Percentiles rank a stretch among this genome's conserved stretches.
Evolutionary conservation across 1,140 invertebrate genomes (phyloP).

Genomic region (Drosophila erecta): DNA sequence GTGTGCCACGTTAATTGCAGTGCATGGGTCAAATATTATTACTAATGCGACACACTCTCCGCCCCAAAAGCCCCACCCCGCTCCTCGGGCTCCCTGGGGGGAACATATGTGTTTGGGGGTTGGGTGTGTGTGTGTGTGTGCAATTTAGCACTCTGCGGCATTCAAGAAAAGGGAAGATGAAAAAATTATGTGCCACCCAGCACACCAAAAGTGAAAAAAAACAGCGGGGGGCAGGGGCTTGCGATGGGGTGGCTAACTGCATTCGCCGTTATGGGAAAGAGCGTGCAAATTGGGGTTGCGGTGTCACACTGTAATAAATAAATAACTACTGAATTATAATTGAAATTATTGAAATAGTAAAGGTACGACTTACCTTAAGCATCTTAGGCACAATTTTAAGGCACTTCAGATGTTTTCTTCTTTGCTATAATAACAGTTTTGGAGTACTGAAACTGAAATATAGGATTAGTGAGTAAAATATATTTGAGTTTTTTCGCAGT

Average conservation of each 20-base stretch:
- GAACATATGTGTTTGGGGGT: constrained; percentile 46
- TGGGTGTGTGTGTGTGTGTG: constrained; percentile 43
- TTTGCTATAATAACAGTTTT: too few relatives aligned
- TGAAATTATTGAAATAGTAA: too few relatives aligned
- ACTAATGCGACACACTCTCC: constrained; percentile 50
- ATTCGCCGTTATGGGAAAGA: constrained; percentile 69
- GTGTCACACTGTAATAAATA: neutral
- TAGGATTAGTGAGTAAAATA: too few relatives aligned
- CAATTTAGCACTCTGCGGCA: constrained; percentile 74
- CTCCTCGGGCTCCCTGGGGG: constrained; percentile 27
- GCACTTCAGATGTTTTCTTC: too few relatives aligned
- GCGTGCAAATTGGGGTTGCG: constrained; percentile 79
- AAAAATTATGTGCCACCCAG: constrained; percentile 33
- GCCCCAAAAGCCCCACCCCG: constrained; percentile 1
- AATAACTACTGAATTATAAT: neutral
- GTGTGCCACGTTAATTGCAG: constrained; percentile 75
- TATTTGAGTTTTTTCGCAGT: constrained; percentile 4
- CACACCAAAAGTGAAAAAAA: constrained; percentile 35
- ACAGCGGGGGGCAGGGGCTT: constrained; percentile 53
- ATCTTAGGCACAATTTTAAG: too few relatives aligned
- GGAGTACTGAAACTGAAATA: too few relatives aligned
- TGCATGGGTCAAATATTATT: constrained; percentile 75
- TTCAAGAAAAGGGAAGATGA: constrained; percentile 58
- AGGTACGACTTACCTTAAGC: too few relatives aligned
- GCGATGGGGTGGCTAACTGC: constrained; percentile 33